phyloP scores from a whole-genome alignment of 2,888 invertebrate species.

The Odontocerum albicorne region DNA sequence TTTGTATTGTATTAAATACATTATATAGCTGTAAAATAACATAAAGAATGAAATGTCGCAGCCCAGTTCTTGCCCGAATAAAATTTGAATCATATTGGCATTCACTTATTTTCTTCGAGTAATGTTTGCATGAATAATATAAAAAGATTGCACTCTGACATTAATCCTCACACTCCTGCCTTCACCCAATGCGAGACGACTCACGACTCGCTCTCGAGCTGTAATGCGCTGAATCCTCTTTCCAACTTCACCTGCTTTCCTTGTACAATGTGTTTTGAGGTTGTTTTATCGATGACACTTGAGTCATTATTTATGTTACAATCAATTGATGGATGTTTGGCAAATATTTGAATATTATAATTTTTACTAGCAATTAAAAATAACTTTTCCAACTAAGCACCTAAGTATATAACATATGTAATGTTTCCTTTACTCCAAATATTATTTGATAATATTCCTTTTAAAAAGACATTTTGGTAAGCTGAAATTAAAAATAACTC shows the following conservation, averaged over 20 bases:
- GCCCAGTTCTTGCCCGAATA: slow-evolving; percentile 28
- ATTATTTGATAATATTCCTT: no score
- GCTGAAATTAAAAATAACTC: no score
- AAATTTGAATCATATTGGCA: slow-evolving; percentile 26
- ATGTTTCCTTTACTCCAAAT: no score
- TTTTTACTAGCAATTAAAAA: no score
- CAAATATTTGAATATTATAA: no score
- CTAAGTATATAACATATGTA: no score
- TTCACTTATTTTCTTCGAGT: slow-evolving; percentile 26
- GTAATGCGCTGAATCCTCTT: slow-evolving; percentile 10
- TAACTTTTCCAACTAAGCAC: no score
- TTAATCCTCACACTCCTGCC: not conserved
- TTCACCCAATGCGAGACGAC: not conserved
- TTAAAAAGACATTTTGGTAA: no score
- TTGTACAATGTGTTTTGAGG: no score
- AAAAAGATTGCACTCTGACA: slow-evolving; percentile 16
- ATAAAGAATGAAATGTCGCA: slow-evolving; percentile 24
- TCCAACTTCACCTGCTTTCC: slow-evolving; percentile 5
- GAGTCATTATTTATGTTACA: no score
- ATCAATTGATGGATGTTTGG: no score
- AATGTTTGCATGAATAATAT: slow-evolving; percentile 25
- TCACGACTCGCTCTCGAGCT: slow-evolving; percentile 10
- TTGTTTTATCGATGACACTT: no score
- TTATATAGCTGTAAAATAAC: slow-evolving; percentile 15
- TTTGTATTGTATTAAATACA: slow-evolving; percentile 13